Conservation (phyloP, 2,113 vertebrate genomes). For the Camarhynchus parvulus region DNA sequence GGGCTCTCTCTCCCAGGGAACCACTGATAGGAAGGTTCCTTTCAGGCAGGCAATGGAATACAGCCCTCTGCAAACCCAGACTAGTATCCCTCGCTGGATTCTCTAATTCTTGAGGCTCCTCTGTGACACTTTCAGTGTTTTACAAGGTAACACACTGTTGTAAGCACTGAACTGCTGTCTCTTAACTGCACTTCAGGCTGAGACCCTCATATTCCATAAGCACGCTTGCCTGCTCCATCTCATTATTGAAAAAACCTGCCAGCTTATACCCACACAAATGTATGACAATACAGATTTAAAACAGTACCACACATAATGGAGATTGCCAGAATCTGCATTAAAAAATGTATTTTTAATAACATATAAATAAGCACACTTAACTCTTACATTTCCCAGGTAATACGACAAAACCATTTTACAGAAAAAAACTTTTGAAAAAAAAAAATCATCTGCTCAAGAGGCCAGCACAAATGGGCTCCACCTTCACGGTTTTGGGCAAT, state of each 20-base stretch:
- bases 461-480: neutral
- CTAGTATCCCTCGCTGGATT: accelerated
- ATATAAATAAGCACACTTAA: conserved; percentile 37
- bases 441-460: neutral
- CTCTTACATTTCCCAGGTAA: neutral
- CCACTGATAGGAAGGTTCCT: neutral
- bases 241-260: neutral
- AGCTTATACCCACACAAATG: neutral
- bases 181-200: neutral
- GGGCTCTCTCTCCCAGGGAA: neutral
- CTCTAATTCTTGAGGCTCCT: neutral
- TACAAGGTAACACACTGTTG: neutral
- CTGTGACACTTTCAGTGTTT: neutral
- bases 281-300: neutral
- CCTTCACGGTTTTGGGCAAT: neutral
- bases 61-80: neutral
- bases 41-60: neutral
- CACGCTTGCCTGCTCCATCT: accelerated
- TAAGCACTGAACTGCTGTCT: neutral
- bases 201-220: neutral
- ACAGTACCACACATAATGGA: neutral
- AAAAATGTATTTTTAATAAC: neutral
- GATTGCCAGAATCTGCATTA: neutral
- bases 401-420: neutral
- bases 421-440: neutral